Evolutionary conservation across 2,888 invertebrate genomes (phyloP), one percentile per base, ranked within the genome.

Genomic region (Pachymerium ferrugineum): DNA sequence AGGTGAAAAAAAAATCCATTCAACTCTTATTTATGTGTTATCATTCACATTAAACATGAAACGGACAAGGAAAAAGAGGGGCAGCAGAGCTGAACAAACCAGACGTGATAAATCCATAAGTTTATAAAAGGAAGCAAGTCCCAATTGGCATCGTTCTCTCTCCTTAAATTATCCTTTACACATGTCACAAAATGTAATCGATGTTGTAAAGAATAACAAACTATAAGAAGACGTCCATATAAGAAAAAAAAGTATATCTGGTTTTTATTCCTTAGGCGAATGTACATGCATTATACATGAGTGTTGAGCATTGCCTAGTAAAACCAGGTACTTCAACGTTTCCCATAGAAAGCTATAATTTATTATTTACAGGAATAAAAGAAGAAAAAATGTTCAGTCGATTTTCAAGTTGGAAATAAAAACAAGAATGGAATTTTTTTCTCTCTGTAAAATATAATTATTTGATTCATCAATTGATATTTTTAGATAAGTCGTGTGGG

Each of bases 1-100:
- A 3, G 54, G 25, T 14, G 14, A 62, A 3, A 22, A 3, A 25
- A 28, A 10, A 8, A 19, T 25, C 14, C 10, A 62, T 28, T 3
- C 12, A 3, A 38, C 28, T 62, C 28, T 22, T 5, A 12, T 62
- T 62, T 62, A n/a, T 62, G 3, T 28, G 25, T 62, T 14, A 28
- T 14, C 28, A 62, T n/a, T 10, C 62, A 25, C 28, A 28, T 62
- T 62, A 25, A 62, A 62, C 6, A 62, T 25, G 62, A 62, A 54
- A 62, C 19, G 54, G 54, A 54, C 22, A 54, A 54, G 54, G 54
- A 54, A 54, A 54, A 54, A 22, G 6, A 54, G 54, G 25, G 22
- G 54, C 54, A 54, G 62, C 62, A 62, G 62, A 62, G 62, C 62
- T 22, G 62, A 62, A 62, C 62, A 62, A 22, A 62, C 62, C 62